These are phyloP conservation scores for Falco rusticolus DNA, from an alignment of 2,797 vertebrate genomes.

Conservation along the genomic window DNA sequence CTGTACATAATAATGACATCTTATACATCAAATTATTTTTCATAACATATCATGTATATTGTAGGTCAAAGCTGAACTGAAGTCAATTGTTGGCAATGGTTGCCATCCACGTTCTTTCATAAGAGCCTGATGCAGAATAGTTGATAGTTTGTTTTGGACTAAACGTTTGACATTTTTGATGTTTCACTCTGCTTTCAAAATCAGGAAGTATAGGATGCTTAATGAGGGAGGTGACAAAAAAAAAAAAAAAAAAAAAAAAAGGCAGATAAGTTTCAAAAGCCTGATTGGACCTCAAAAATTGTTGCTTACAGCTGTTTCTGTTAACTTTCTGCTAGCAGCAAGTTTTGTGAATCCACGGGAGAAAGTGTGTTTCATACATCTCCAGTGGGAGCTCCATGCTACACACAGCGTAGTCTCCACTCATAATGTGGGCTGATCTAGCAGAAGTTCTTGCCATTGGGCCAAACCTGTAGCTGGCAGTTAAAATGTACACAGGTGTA, in stretches of 20 bases:
- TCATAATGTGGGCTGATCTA: neutral
- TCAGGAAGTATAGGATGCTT: neutral
- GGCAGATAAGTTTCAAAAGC: neutral
- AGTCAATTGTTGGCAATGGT: neutral
- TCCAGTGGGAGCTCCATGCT: neutral
- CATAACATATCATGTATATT: neutral
- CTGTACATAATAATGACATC: neutral
- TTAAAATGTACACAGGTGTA: neutral
- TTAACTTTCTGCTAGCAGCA: neutral
- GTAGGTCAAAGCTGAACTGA: neutral
- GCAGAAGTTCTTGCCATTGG: neutral
- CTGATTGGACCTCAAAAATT: neutral
- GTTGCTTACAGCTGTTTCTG: neutral
- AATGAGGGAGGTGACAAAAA: neutral
- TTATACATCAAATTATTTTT: neutral
- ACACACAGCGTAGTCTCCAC: neutral
- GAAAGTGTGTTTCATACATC: rapidly evolving
- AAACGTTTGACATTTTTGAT: neutral
- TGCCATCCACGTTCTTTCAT: neutral
- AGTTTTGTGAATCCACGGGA: neutral
- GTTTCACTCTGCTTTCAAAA: neutral
- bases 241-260: neutral
- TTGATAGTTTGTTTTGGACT: neutral
- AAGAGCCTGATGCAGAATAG: neutral
- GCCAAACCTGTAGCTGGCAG: neutral